Base-by-base conservation (phyloP, 1,140 invertebrate species). In the Anastrepha ludens region DNA sequence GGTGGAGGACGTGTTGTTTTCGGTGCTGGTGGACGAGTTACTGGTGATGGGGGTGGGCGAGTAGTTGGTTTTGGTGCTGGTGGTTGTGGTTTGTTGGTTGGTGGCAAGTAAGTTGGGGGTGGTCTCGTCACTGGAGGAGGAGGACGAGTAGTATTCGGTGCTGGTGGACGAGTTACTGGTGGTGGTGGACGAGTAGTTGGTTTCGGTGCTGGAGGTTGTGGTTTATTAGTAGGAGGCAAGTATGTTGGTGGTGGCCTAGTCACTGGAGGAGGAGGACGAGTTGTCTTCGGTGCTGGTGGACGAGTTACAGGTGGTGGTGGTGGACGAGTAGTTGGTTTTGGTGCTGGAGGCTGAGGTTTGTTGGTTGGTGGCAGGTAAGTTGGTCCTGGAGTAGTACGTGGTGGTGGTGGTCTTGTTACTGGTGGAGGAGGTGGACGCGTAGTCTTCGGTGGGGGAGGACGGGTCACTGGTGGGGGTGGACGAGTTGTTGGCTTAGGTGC, bases 381-480 rank as follows among this genome's bases (percentile, higher is more conserved):
- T 29, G 29, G 29, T 29, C 29, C 29, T 29, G 29, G 29, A 29
- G 29, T 29, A 29, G 29, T 29, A 29, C 29, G 29, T 29, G 29
- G 86, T 87, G 86, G 87, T 47, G 88, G 86, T n/a, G 87, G 86
- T 58, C n/a, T 17, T 5, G 78, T 88, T n/a, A 64, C 59, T 74
- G 87, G 29, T 29, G 29, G 87, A 6, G 29, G 55, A 20, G 64
- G 65, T 44, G 89, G 64, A 8, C 85, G 86, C 15, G 88, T 88
- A 87, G 90, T 85, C 58, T 87, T 89, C 64, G 91, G 89, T 89
- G 91, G 88, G 59, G 90, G 89, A 17, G 88, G 81, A n/a, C 62
- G 88, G 88, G 89, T 92, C 9, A 60, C 85, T 67, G 55, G 55
- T 78, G 58, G 29, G 47, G 89, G 88, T 29, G 88, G 88, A 62